These are phyloP conservation scores for Azemiops feae DNA, from an alignment of 2,113 vertebrate genomes.

Conservation along the genomic window DNA sequence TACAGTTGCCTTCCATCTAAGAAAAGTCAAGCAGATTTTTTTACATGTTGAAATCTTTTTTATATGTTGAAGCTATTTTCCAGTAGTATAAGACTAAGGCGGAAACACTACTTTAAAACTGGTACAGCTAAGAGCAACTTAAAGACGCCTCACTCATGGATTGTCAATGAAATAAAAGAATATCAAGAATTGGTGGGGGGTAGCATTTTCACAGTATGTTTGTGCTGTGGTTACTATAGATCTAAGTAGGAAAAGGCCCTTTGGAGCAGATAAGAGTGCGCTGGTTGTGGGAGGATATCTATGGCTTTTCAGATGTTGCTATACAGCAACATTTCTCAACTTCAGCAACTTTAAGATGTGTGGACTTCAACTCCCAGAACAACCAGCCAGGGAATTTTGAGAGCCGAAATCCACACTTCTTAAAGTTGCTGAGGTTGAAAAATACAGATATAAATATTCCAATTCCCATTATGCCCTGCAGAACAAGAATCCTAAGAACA, in stretches of 20 bases:
- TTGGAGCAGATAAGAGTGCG: neutral
- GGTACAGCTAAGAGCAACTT: neutral
- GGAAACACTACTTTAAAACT: neutral
- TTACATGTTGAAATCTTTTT: neutral
- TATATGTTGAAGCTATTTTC: neutral
- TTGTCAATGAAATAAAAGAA: neutral
- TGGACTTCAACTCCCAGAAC: neutral
- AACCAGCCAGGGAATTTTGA: neutral
- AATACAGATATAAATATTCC: neutral
- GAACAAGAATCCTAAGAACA: neutral
- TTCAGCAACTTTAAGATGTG: neutral
- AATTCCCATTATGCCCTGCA: neutral
- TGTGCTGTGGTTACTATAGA: neutral
- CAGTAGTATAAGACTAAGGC: neutral
- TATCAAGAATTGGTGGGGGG: neutral
- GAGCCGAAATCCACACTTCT: neutral
- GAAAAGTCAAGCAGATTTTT: neutral
- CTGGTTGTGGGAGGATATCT: neutral
- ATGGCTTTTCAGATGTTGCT: neutral
- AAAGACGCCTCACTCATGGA: neutral
- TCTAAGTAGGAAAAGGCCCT: neutral
- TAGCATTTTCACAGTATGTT: neutral
- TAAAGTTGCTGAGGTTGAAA: neutral
- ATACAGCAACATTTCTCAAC: neutral
- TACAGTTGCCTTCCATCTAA: neutral